Percentiles rank a stretch among this genome's conserved stretches.
Conservation (phyloP, 2,888 invertebrate genomes). For the Uropetala carovei region DNA sequence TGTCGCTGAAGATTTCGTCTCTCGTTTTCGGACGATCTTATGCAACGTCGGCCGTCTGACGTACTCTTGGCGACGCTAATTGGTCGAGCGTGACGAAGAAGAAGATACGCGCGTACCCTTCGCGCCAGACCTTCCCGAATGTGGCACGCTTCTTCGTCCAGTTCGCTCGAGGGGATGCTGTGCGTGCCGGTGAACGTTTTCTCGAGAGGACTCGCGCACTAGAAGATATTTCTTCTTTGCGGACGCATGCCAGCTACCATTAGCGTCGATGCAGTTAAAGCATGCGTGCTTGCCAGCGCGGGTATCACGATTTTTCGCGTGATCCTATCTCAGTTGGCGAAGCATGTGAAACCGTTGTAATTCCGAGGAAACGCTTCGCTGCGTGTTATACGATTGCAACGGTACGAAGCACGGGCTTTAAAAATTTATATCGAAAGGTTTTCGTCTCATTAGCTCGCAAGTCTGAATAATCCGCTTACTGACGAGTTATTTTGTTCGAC, state of each 20-base stretch:
- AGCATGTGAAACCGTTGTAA: too few relatives aligned
- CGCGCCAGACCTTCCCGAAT: background rate
- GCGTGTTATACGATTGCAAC: too few relatives aligned
- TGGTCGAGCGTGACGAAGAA: background rate
- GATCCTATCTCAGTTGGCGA: too few relatives aligned
- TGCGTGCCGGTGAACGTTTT: background rate
- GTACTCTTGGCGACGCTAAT: background rate
- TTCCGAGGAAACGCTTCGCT: too few relatives aligned
- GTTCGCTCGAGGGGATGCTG: background rate
- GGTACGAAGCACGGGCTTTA: too few relatives aligned
- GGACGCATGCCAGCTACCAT: background rate
- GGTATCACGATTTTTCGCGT: too few relatives aligned
- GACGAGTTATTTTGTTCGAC: too few relatives aligned
- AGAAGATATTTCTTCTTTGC: background rate
- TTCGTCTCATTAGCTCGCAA: too few relatives aligned
- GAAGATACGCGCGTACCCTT: background rate
- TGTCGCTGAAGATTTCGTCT: background rate
- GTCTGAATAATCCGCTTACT: too few relatives aligned
- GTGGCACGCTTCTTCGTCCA: background rate
- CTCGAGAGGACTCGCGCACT: background rate
- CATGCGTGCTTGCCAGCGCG: too few relatives aligned
- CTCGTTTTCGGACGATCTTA: background rate
- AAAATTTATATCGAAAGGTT: too few relatives aligned
- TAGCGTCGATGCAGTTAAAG: too few relatives aligned
- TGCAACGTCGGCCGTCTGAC: background rate